These are phyloP conservation scores for Pocillopora verrucosa DNA, from an alignment of 64 coral and sea anemone species.

Conservation along the genomic window DNA sequence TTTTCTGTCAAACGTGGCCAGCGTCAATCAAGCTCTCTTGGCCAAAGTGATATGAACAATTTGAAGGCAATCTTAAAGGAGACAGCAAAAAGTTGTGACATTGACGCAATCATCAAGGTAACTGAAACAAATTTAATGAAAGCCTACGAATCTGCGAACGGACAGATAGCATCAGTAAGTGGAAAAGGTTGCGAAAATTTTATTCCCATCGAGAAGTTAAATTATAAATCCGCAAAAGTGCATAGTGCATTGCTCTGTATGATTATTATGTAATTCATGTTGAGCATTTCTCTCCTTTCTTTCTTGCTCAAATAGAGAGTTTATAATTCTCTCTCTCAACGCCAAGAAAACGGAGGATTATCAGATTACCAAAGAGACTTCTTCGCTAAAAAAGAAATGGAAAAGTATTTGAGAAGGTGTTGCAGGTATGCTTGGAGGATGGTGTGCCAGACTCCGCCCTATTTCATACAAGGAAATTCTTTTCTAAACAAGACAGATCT, in stretches of 20 bases:
- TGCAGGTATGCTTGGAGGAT: neutral
- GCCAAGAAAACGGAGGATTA: neutral
- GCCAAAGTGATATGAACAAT: neutral
- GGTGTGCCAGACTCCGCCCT: neutral
- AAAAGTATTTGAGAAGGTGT: neutral
- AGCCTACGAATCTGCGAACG: too few relatives aligned
- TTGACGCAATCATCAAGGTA: neutral
- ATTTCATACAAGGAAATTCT: neutral
- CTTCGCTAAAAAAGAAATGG: neutral
- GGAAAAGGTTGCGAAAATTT: too few relatives aligned
- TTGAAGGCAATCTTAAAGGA: slow-evolving; percentile 20
- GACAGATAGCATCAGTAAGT: too few relatives aligned
- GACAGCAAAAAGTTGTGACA: slow-evolving; percentile 3
- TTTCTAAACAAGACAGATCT: neutral
- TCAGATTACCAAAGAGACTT: neutral
- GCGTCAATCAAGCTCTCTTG: too few relatives aligned
- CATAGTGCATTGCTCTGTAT: neutral
- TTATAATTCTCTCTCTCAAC: neutral
- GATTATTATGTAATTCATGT: neutral
- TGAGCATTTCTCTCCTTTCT: neutral
- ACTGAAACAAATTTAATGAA: neutral
- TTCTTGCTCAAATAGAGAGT: neutral
- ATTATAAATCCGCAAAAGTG: too few relatives aligned
- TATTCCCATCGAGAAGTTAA: too few relatives aligned
- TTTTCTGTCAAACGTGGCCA: neutral